These are phyloP conservation scores for Diabrotica balteata DNA, from an alignment of 2,888 invertebrate species.

Conservation along the genomic window DNA sequence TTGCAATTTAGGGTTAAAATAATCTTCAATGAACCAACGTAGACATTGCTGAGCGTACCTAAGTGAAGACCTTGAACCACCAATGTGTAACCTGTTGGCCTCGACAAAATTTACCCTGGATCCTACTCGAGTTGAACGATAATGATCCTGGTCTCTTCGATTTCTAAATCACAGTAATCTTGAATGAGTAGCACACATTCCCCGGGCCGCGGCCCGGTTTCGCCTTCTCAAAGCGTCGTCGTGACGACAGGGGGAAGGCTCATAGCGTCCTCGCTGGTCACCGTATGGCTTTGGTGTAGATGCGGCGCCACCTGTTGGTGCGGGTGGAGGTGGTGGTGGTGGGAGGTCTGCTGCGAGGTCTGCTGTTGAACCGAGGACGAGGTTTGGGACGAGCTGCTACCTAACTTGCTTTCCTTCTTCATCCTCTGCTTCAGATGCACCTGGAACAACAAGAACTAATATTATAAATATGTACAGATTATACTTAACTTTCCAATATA, in stretches of 20 bases:
- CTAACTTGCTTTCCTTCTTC: constrained; percentile 81
- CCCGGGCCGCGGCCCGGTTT: constrained; percentile 63
- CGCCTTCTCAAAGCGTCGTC: constrained; percentile 65
- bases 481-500: too few species aligned
- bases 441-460: constrained; percentile 36
- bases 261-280: constrained; percentile 57
- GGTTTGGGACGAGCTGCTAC: constrained; percentile 56
- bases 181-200: constrained; percentile 61
- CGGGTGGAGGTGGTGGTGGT: constrained; percentile 47
- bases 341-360: constrained; percentile 44
- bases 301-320: constrained; percentile 54
- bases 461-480: too few species aligned
- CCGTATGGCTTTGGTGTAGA: constrained; percentile 52
- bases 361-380: constrained; percentile 36
- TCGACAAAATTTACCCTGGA: constrained; percentile 11
- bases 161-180: constrained; percentile 59
- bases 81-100: constrained; percentile 32
- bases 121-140: constrained; percentile 57
- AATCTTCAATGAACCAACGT: too few species aligned
- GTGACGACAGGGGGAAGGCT: constrained; percentile 59
- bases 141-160: constrained; percentile 57
- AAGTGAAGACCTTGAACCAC: too few species aligned
- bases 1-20: too few species aligned
- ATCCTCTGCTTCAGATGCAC: constrained; percentile 93
- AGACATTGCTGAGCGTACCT: too few species aligned